Evolutionary conservation across 2,888 invertebrate species (phyloP).

Genomic region (Drosophila limbata): DNA sequence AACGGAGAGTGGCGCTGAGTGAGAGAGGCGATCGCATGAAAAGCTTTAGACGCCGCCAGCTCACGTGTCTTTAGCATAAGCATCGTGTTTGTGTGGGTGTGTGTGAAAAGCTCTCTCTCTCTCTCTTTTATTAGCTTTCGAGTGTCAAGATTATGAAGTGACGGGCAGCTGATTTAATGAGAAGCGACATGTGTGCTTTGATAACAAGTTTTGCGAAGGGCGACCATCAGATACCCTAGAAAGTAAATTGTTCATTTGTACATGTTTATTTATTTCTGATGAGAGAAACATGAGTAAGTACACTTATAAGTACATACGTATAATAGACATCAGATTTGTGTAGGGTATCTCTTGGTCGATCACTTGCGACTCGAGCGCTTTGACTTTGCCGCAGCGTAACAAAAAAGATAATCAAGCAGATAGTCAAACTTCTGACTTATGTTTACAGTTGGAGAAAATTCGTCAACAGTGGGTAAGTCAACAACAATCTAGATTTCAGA

Average conservation of each 20-base stretch:
- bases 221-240: neutral
- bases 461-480: slow-evolving; percentile 21
- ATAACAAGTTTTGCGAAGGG: neutral
- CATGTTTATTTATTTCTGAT: slow-evolving; percentile 1
- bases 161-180: slow-evolving; percentile 1
- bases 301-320: slow-evolving; percentile 6
- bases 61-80: slow-evolving; percentile 46
- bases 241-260: neutral
- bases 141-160: neutral
- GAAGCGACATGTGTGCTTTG: slow-evolving; percentile 2
- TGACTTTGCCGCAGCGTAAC: slow-evolving; percentile 56
- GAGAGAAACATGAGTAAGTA: slow-evolving; percentile 5
- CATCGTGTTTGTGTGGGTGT: neutral
- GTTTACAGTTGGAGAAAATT: slow-evolving; percentile 38
- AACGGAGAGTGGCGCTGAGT: slow-evolving; percentile 35
- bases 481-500: slow-evolving; percentile 43
- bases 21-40: slow-evolving; percentile 15
- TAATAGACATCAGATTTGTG: neutral
- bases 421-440: slow-evolving; percentile 38
- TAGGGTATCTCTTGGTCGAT: slow-evolving; percentile 8
- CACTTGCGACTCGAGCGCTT: neutral
- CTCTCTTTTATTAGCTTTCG: slow-evolving; percentile 16
- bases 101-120: slow-evolving; percentile 58
- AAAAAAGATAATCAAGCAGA: slow-evolving; percentile 67
- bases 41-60: slow-evolving; percentile 23